Evolutionary conservation across 2,797 vertebrate species (phyloP).

Genomic region (Tapera naevia): DNA sequence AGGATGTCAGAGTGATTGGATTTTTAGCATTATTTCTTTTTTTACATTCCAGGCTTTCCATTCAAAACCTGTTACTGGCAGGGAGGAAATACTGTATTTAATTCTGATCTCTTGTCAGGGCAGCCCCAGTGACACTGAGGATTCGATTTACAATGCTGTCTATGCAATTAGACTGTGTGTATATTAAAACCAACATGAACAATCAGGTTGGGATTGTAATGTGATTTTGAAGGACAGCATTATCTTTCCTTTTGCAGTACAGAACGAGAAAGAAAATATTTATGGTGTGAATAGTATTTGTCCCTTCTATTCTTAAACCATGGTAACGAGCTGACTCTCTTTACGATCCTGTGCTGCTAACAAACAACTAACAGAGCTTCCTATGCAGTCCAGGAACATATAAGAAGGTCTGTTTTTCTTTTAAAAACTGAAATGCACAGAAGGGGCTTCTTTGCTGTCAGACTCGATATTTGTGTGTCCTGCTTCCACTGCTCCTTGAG

Average conservation of each 20-base stretch:
- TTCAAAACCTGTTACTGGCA: slow-evolving; percentile 60
- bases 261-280: neutral
- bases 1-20: slow-evolving; percentile 70
- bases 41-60: slow-evolving; percentile 62
- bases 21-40: slow-evolving; percentile 74
- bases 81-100: slow-evolving; percentile 45
- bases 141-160: neutral
- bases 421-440: neutral
- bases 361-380: neutral
- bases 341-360: neutral
- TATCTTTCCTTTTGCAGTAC: neutral
- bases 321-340: neutral
- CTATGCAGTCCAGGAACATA: neutral
- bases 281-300: neutral
- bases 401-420: neutral
- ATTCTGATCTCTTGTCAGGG: slow-evolving; percentile 8
- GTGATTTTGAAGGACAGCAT: neutral
- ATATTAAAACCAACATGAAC: neutral
- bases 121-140: neutral
- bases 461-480: neutral
- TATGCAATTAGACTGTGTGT: neutral
- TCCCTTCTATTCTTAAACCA: neutral
- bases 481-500: neutral
- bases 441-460: neutral
- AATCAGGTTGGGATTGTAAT: neutral